Base-by-base conservation (phyloP, 2,113 vertebrate genomes). In the Dolichallabes microphthalmus region DNA sequence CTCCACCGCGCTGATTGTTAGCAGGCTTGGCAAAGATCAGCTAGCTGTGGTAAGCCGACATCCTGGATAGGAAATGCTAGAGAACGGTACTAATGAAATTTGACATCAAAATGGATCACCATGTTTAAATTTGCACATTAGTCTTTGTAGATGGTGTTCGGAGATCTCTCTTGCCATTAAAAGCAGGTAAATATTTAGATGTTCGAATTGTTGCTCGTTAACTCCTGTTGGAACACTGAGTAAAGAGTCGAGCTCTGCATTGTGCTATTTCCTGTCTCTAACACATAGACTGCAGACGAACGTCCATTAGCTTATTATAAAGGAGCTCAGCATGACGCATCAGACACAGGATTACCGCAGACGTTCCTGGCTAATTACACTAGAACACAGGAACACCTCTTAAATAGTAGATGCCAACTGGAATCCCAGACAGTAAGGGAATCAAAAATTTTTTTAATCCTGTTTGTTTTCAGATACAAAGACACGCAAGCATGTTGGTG, bases 291-390 rank as follows among this genome's bases (percentile, higher is more conserved):
- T 19, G 52, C 7, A 78, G 75, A 58, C 75, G 58, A 30, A 58
- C 19, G 27, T 22, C 17, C 17, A 20, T 10, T 20, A 60, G 76
- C 2, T 11, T 60, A 60, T 55, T 78, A 60, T 78, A 35, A 78
- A 78, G 32, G 17, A 60, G 15, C 76, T 71, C 17, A 85, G 55
- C 74, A 64, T 79, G 66, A 68, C 19, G 89, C 87, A 91, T 88
- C 86, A 91, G 88, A 86, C 89, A 88, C 80, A 86, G 86, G 89
- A 87, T 90, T 88, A 90, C 88, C 86, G 81, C 86, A 91, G 85
- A 89, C 89, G 87, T 90, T 88, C 88, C 86, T 85, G 91, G 91
- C 90, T 92, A 91, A 92, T 93, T 92, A 92, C 86, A 87, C 86
- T 68, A 85, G 83, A 85, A 90, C 82, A 77, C 86, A 88, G 90